Evolutionary conservation across 2,113 vertebrate genomes (phyloP), one percentile per base, ranked within the genome.

Genomic region (Vicugna pacos): DNA sequence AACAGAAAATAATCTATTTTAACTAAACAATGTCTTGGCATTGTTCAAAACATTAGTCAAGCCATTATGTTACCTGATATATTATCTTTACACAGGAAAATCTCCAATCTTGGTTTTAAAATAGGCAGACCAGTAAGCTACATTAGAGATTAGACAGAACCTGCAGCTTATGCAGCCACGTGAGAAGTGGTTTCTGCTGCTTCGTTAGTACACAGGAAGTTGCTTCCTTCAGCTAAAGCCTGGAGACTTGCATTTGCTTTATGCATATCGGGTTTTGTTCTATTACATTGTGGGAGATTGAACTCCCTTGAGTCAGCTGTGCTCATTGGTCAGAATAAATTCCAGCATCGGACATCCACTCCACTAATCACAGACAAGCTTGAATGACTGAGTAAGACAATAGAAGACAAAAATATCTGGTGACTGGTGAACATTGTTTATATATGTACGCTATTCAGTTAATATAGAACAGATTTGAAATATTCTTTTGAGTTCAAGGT

Each of bases 291-390:
- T 98, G 98, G 96, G 98, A 98, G 97, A 98, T 96, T 98, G 93
- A 98, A 96, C 97, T 99, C 98, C 99, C 99, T 98, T 87, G 98
- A 99, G 98, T 98, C 98, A 98, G 98, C 97, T 96, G 93, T 98
- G 98, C 97, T 99, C 98, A 98, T 96, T 99, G 98, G 98, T 99
- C 98, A 99, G 98, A 98, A 99, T 98, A 99, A 98, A 99, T 99
- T 98, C 97, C 98, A 98, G 97, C 97, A 98, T 98, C 98, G 98
- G 98, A 98, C 88, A 98, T 97, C 90, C 98, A 98, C 99, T 99
- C 99, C 98, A 98, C 99, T 99, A 99, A 99, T 98, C 98, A 98
- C 95, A 98, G 98, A 98, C 96, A 97, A 98, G 97, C 89, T 92
- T 94, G 91, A 76, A 83, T 97, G 98, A 91, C 73, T 42, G 38